Evolutionary conservation across 2,888 invertebrate species (phyloP).

Genomic region (Harpalus rufipes): DNA sequence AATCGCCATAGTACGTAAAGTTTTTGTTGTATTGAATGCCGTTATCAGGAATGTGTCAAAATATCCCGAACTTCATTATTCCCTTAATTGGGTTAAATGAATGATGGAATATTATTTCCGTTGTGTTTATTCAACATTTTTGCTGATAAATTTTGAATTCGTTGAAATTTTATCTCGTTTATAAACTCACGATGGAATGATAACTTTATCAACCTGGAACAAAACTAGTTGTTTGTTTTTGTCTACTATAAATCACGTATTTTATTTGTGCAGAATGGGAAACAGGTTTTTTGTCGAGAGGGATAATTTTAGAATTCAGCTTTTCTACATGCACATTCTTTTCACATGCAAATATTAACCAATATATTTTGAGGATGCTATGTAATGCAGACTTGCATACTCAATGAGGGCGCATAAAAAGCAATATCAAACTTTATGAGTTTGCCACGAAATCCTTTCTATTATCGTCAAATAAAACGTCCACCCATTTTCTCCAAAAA

Average conservation of each 20-base stretch:
- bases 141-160: slow-evolving; percentile 36
- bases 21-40: slow-evolving; percentile 17
- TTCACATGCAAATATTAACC: slow-evolving; percentile 55
- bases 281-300: slow-evolving; percentile 10
- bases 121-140: slow-evolving; percentile 45
- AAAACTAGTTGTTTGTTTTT: slow-evolving; percentile 36
- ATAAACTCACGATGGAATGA: slow-evolving; percentile 9
- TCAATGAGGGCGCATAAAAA: slow-evolving; percentile 29
- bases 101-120: slow-evolving; percentile 40
- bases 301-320: slow-evolving; percentile 43
- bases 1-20: not conserved
- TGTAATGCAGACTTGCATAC: slow-evolving; percentile 44
- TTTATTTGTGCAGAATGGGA: not conserved
- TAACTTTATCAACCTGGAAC: slow-evolving; percentile 12
- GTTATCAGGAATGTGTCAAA: slow-evolving; percentile 47
- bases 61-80: slow-evolving; percentile 36
- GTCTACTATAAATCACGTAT: slow-evolving; percentile 23
- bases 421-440: slow-evolving; percentile 54
- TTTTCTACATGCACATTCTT: slow-evolving; percentile 28
- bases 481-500: not conserved
- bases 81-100: slow-evolving; percentile 44
- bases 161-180: slow-evolving; percentile 33
- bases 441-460: slow-evolving; percentile 14
- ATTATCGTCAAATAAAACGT: slow-evolving; percentile 25
- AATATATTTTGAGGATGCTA: slow-evolving; percentile 49